Evolutionary conservation across 2,888 invertebrate species (phyloP).

Genomic region (Cynaeus angustus): DNA sequence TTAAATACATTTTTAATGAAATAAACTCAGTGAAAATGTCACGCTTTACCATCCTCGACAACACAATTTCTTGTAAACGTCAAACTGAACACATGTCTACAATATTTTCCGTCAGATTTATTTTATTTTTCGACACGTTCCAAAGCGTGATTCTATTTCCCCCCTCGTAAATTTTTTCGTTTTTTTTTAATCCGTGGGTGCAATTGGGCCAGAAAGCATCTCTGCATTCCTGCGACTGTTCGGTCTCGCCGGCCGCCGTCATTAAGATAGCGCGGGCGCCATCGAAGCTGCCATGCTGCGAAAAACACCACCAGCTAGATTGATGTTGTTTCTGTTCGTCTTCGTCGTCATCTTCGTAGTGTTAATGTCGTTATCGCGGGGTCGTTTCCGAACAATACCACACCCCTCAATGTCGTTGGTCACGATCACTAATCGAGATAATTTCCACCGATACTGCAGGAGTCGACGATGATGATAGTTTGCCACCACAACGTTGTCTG

Average conservation of each 20-base stretch:
- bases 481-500: not conserved
- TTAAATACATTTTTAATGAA: too few species aligned
- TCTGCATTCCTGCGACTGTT: conserved; percentile 53
- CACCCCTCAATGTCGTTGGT: conserved; percentile 23
- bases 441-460: conserved; percentile 14
- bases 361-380: not conserved
- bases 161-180: not conserved
- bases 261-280: conserved; percentile 65
- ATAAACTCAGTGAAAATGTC: too few species aligned
- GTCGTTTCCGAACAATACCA: conserved; percentile 26
- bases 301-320: conserved; percentile 49
- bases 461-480: conserved; percentile 7
- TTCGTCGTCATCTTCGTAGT: conserved; percentile 1
- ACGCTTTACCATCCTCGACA: too few species aligned
- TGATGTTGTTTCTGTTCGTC: conserved; percentile 42
- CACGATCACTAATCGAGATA: conserved; percentile 26
- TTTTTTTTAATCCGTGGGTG: conserved; percentile 17
- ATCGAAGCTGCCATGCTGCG: conserved; percentile 51
- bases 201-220: conserved; percentile 37
- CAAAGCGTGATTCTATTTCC: not conserved
- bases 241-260: conserved; percentile 55
- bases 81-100: too few species aligned
- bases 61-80: too few species aligned
- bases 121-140: too few species aligned
- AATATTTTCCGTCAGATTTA: too few species aligned